These are phyloP conservation scores for Garra rufa DNA, from an alignment of 2,113 vertebrate genomes.

Conservation along the genomic window DNA sequence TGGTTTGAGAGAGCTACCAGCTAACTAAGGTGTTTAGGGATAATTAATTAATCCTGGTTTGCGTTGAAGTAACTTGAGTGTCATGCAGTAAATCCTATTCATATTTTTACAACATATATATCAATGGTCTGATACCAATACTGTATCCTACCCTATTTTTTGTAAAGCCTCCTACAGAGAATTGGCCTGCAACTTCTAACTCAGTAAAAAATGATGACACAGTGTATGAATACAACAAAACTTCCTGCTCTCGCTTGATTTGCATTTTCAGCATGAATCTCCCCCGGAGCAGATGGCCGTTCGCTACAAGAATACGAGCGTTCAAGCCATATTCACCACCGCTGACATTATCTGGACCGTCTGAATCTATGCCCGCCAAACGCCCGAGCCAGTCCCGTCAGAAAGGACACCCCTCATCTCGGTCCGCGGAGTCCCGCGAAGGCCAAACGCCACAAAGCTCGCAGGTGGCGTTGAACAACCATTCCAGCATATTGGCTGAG, in stretches of 20 bases:
- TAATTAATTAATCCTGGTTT: background rate
- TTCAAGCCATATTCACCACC: background rate
- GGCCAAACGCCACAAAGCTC: slow-evolving; percentile 19
- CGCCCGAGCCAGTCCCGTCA: slow-evolving; percentile 22
- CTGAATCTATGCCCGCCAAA: background rate
- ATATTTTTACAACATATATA: background rate
- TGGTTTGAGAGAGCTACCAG: too few species aligned
- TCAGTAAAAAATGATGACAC: background rate
- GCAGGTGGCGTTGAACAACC: slow-evolving; percentile 14
- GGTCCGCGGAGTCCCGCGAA: background rate
- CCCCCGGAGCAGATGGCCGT: slow-evolving; percentile 17
- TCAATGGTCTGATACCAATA: background rate
- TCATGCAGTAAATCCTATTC: too few species aligned
- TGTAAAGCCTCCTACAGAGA: background rate
- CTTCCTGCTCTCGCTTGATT: background rate
- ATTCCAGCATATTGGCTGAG: background rate
- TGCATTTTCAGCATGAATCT: slow-evolving; percentile 34
- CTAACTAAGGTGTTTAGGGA: too few species aligned
- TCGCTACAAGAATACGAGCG: background rate
- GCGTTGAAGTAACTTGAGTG: background rate
- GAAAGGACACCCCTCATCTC: background rate
- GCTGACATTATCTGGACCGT: slow-evolving; percentile 18
- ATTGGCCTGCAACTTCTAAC: background rate
- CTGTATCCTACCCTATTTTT: background rate
- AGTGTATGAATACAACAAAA: background rate